Evolutionary conservation across 2,888 invertebrate genomes (phyloP).

Genomic region (Neuroscelio doddi): DNA sequence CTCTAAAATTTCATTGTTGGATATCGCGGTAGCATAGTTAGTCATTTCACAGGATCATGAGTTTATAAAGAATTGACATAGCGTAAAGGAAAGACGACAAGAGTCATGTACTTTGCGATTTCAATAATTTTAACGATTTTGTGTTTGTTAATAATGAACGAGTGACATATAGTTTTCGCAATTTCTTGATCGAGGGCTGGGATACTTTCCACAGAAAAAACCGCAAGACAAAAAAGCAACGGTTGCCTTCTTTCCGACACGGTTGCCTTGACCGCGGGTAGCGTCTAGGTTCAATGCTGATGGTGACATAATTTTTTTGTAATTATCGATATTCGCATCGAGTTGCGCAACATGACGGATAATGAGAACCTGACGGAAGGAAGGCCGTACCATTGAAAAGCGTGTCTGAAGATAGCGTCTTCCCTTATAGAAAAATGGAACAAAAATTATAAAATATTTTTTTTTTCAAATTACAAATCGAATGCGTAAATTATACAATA

Average conservation of each 20-base stretch:
- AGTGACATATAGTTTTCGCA: too few relatives aligned
- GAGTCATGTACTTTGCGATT: too few relatives aligned
- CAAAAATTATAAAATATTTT: constrained; percentile 21
- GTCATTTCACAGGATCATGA: too few relatives aligned
- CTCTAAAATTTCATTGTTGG: too few relatives aligned
- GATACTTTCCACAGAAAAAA: constrained; percentile 24
- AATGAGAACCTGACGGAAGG: constrained; percentile 42
- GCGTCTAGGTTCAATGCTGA: constrained; percentile 55
- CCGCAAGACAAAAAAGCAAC: constrained; percentile 13
- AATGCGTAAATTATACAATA: too few relatives aligned
- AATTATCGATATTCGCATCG: constrained; percentile 49
- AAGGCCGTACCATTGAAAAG: constrained; percentile 36
- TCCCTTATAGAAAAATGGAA: constrained; percentile 12
- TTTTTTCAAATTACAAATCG: too few relatives aligned
- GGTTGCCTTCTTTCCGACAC: constrained; percentile 32
- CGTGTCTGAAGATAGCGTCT: constrained; percentile 9
- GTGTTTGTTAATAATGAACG: too few relatives aligned
- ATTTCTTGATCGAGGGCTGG: constrained; percentile 10
- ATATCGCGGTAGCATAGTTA: too few relatives aligned
- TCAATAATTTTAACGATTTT: too few relatives aligned
- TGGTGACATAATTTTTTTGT: constrained; percentile 53
- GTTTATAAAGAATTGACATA: too few relatives aligned
- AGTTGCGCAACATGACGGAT: constrained; percentile 50
- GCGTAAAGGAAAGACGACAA: too few relatives aligned
- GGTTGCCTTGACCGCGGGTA: constrained; percentile 57